Evolutionary conservation across 2,888 invertebrate species (phyloP).

Genomic region (Pachycephus smyrnensis): DNA sequence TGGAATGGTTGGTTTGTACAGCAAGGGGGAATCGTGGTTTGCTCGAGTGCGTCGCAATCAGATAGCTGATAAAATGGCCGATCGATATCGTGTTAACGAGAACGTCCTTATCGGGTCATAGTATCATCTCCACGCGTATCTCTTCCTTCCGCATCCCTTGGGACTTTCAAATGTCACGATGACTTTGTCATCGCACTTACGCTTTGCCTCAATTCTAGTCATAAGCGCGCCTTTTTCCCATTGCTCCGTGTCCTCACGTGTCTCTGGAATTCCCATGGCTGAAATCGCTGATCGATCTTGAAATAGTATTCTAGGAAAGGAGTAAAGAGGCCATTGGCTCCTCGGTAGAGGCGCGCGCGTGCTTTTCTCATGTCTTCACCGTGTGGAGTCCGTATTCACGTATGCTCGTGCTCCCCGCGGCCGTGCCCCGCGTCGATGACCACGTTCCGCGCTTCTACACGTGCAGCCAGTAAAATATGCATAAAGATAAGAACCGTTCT

Average conservation of each 20-base stretch:
- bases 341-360: not conserved
- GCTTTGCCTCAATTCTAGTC: not conserved
- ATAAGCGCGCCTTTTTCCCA: not conserved
- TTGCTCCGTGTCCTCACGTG: not conserved
- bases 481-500: slow-evolving; percentile 43
- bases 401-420: not conserved
- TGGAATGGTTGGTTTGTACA: slow-evolving; percentile 25
- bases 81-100: slow-evolving; percentile 53
- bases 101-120: slow-evolving; percentile 33
- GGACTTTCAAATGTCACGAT: not conserved
- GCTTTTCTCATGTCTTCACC: not conserved
- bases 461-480: slow-evolving; percentile 27
- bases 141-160: not conserved
- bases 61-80: slow-evolving; percentile 34
- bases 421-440: not conserved
- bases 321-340: not conserved
- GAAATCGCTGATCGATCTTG: slow-evolving; percentile 22
- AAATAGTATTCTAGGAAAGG: slow-evolving; percentile 14
- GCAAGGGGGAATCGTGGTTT: slow-evolving; percentile 32
- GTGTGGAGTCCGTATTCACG: not conserved
- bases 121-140: not conserved
- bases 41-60: slow-evolving; percentile 39
- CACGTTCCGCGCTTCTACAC: not conserved
- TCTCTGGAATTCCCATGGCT: not conserved
- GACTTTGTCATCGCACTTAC: slow-evolving; percentile 8